Percentiles rank a stretch among this genome's conserved stretches.
Conservation (phyloP, 2,113 vertebrate genomes). For the Buteo buteo region DNA sequence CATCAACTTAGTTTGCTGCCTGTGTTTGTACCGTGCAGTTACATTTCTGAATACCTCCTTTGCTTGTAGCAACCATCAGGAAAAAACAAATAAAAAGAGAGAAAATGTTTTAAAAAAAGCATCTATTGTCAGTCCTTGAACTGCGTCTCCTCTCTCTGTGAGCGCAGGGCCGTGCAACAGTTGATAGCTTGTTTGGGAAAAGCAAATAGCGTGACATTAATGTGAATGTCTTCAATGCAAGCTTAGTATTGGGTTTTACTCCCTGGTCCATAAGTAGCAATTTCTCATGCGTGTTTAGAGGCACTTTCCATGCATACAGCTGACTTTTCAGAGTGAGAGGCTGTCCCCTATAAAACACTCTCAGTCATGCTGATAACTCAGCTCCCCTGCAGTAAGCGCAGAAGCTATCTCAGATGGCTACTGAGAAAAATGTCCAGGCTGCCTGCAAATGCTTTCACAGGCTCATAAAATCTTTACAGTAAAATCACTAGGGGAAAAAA, state of each 20-base stretch:
- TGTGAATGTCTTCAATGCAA: background rate
- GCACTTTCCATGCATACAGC: background rate
- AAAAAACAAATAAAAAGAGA: slow-evolving; percentile 52
- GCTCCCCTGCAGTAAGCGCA: background rate
- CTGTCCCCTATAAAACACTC: background rate
- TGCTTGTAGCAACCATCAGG: slow-evolving; percentile 46
- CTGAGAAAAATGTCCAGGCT: background rate
- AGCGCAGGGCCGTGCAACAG: background rate
- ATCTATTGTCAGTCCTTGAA: background rate
- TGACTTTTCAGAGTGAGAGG: background rate
- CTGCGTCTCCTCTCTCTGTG: background rate
- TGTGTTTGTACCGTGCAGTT: slow-evolving; percentile 6
- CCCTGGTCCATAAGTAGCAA: background rate
- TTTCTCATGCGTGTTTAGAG: background rate
- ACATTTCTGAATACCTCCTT: slow-evolving; percentile 28
- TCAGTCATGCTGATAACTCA: background rate
- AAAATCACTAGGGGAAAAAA: background rate
- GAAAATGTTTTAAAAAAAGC: slow-evolving; percentile 16
- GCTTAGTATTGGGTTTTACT: background rate
- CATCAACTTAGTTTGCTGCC: slow-evolving; percentile 52
- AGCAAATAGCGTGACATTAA: background rate
- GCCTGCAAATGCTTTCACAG: background rate
- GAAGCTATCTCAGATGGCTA: background rate
- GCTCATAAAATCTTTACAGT: background rate
- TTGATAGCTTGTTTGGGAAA: rapidly evolving